Evolutionary conservation across 2,797 vertebrate genomes (phyloP), one percentile per base, ranked within the genome.

Genomic region (Tachyglossus aculeatus): DNA sequence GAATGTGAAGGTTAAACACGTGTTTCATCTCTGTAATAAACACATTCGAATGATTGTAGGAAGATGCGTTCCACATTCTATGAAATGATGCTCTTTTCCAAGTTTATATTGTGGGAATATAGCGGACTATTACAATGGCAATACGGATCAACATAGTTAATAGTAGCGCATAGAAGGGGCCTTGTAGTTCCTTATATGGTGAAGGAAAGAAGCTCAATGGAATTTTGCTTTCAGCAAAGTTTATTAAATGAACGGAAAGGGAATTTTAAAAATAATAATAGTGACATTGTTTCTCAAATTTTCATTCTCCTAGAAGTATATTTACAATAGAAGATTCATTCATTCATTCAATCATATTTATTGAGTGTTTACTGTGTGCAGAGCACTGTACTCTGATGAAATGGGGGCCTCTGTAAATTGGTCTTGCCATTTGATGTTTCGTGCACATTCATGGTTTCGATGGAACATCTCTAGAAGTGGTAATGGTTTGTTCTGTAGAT

Each of bases 51-150:
- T 34, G 7, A n/a, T 37, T 4, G 44, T 59, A 14, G 18, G 21
- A 31, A 63, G 40, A 77, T 63, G 24, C 41, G 16, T 54, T 71
- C 41, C 47, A 70, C 53, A 60, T 36, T 37, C n/a, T 57, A 44
- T 60, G 31, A 16, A 21, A 51, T 55, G 6, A 38, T 25, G 3
- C 7, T 24, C 69, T 68, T 71, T 71, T 56, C 10, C 45, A 39
- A 83, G 51, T 67, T 81, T 68, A 63, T 63, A 51, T 47, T 63
- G 19, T 63, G 16, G 47, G 71, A 75, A 77, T 73, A 77, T 81
- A 83, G 59, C 19, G 16, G 15, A 36, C 31, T 54, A 3, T 73
- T 62, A 83, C 62, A 40, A 56, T 66, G 48, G 62, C 67, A 74
- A 50, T 66, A 56, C 40, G 72, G 41, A 70, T 73, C 43, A 56